Conservation (phyloP, 2,888 invertebrate genomes). For the Flexamia atlantica region DNA sequence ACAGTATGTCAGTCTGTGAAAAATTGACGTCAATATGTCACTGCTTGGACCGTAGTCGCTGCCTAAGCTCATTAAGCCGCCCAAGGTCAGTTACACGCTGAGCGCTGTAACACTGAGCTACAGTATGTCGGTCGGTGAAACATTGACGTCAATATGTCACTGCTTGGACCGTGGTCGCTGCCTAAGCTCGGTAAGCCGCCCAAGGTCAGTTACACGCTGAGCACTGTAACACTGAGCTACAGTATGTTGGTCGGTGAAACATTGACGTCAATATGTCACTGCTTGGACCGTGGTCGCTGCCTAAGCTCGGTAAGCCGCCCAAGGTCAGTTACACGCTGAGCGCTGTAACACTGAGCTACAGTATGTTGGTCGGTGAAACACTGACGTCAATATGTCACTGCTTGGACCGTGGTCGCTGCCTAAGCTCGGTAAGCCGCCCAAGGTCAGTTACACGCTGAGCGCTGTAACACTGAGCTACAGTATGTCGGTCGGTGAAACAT, state of each 20-base stretch:
- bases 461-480: no score
- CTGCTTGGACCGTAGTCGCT: no score
- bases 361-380: background rate
- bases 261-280: background rate
- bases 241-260: background rate
- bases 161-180: background rate
- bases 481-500: no score
- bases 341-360: background rate
- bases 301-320: background rate
- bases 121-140: background rate
- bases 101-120: background rate
- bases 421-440: no score
- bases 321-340: background rate
- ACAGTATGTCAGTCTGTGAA: no score
- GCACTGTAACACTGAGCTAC: background rate
- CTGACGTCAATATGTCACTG: no score
- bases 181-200: background rate
- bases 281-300: background rate
- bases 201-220: background rate
- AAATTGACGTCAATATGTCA: no score
- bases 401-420: no score
- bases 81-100: no score
- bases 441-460: no score
- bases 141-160: constrained; percentile 3
- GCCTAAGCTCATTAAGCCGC: no score